These are phyloP conservation scores for Acleris laterana DNA, from an alignment of 2,888 invertebrate species.

Conservation along the genomic window DNA sequence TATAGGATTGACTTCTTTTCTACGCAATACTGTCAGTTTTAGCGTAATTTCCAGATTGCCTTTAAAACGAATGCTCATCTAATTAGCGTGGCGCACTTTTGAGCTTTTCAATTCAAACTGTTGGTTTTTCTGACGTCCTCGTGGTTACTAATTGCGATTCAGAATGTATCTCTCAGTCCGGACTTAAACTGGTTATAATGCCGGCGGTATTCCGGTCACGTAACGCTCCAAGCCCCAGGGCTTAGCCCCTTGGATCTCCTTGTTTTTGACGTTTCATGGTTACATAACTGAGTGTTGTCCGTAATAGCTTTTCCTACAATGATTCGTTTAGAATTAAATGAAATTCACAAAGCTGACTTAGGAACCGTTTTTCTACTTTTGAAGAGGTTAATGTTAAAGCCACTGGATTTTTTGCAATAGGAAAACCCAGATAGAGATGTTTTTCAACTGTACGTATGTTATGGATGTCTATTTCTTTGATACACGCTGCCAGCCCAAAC, in stretches of 20 bases:
- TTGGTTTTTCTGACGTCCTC: conserved; percentile 59
- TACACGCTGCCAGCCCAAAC: too few species aligned
- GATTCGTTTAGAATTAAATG: conserved; percentile 19
- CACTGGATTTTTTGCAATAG: too few species aligned
- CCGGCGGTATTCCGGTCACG: conserved; percentile 67
- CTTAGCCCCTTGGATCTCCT: conserved; percentile 65
- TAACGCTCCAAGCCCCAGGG: conserved; percentile 62
- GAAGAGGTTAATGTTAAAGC: too few species aligned
- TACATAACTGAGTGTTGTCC: conserved; percentile 49
- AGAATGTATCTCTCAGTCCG: conserved; percentile 64
- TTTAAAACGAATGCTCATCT: conserved; percentile 22
- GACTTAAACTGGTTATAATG: conserved; percentile 69
- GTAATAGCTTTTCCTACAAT: conserved; percentile 27
- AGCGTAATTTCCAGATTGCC: background rate
- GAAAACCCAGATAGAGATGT: too few species aligned
- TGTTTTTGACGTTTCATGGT: conserved; percentile 71
- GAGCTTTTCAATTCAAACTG: conserved; percentile 51
- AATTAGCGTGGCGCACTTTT: conserved; percentile 31
- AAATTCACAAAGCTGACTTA: background rate
- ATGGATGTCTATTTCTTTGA: too few species aligned
- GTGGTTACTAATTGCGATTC: conserved; percentile 71
- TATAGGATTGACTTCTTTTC: too few species aligned
- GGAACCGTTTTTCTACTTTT: background rate
- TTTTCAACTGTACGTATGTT: too few species aligned
- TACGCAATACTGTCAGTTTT: too few species aligned